A percentile compares a stretch with the other conserved stretches of the same genome.
These are phyloP conservation scores for Meloidogyne floridensis DNA, from an alignment of 1,140 invertebrate genomes.

Conservation along the genomic window DNA sequence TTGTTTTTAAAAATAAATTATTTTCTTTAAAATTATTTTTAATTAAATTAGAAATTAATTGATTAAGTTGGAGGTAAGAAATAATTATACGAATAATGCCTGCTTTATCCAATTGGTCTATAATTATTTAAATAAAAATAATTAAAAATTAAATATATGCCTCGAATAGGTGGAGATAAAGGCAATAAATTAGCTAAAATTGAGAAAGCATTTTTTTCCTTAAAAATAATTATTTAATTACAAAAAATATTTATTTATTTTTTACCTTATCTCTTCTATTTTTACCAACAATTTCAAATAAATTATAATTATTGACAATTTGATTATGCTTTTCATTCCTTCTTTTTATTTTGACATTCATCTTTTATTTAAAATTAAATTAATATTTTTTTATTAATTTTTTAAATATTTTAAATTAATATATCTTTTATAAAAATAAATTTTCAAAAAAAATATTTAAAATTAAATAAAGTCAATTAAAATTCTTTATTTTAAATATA, in stretches of 20 bases:
- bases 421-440: too few species aligned
- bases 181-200: constrained; percentile 17
- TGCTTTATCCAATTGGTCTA: constrained; percentile 23
- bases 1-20: neutral
- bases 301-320: neutral
- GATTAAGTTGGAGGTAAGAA: constrained; percentile 17
- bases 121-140: neutral
- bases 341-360: too few species aligned
- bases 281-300: neutral
- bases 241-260: neutral
- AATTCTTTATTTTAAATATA: too few species aligned
- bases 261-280: constrained; percentile 7
- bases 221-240: neutral
- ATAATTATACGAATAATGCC: constrained; percentile 17
- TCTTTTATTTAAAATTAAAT: too few species aligned
- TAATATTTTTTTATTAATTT: too few species aligned
- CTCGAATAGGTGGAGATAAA: constrained; percentile 21
- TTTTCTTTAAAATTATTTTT: constrained; percentile 1
- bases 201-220: constrained; percentile 23
- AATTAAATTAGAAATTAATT: neutral
- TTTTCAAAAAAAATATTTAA: too few species aligned
- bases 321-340: neutral
- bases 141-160: neutral
- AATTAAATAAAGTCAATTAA: too few species aligned
- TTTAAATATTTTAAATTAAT: too few species aligned